phyloP scores from a whole-genome alignment of 2,113 vertebrate species.

The Meriones unguiculatus region DNA sequence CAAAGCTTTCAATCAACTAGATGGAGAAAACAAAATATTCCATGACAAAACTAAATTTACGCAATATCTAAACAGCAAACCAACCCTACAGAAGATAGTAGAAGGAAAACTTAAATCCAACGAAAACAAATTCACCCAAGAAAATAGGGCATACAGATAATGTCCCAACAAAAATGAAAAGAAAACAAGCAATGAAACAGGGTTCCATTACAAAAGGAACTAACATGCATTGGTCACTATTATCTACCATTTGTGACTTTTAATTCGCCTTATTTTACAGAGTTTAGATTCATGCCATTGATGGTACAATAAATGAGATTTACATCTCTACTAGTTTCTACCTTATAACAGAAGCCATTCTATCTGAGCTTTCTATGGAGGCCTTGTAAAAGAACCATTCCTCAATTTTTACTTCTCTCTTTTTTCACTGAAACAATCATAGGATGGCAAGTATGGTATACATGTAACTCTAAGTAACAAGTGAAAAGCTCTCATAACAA shows the following conservation, averaged over 20 bases:
- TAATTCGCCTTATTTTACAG: neutral
- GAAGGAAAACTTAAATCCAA: no score
- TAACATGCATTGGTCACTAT: no score
- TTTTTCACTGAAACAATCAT: neutral
- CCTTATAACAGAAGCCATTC: neutral
- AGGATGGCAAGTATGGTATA: neutral
- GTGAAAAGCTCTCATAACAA: neutral
- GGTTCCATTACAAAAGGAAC: no score
- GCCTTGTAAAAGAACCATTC: neutral
- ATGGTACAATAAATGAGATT: neutral
- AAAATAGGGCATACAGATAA: no score
- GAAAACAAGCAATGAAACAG: no score
- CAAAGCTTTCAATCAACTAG: no score
- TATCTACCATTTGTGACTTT: neutral
- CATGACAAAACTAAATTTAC: no score
- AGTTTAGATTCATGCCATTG: neutral
- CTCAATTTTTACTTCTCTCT: neutral
- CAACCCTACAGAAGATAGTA: no score
- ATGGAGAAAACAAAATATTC: no score
- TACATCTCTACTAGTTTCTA: neutral
- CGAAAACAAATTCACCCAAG: no score
- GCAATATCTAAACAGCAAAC: no score
- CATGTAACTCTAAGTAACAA: neutral
- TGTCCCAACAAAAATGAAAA: no score
- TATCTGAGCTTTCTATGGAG: neutral